Conservation (phyloP, 2,888 invertebrate species). For the Cantharis rufa region DNA sequence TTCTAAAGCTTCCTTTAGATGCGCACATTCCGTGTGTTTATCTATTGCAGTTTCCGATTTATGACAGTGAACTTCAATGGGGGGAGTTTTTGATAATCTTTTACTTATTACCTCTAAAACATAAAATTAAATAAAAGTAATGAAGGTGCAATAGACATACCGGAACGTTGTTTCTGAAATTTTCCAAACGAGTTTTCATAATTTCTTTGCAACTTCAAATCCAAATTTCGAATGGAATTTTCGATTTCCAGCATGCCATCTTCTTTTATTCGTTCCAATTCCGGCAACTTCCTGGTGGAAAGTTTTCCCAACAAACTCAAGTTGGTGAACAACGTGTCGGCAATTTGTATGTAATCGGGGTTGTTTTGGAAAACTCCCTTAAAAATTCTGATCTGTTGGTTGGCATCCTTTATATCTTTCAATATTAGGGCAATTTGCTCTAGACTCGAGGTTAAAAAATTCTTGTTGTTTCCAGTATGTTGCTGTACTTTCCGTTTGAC, state of each 20-base stretch:
- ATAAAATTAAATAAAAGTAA: not conserved
- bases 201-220: not conserved
- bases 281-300: not conserved
- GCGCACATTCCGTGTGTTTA: not conserved
- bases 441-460: not conserved
- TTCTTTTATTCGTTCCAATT: not conserved
- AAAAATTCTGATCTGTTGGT: constrained; percentile 18
- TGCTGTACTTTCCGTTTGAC: not conserved
- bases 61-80: not conserved
- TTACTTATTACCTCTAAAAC: not conserved
- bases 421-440: not conserved
- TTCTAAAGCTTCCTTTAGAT: not conserved
- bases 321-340: not conserved
- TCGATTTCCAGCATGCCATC: not conserved
- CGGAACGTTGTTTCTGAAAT: not conserved
- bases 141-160: not conserved
- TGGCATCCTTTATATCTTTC: not conserved
- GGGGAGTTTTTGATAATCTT: not conserved
- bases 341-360: not conserved
- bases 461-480: not conserved
- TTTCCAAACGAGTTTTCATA: not conserved
- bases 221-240: not conserved
- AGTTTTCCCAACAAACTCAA: not conserved
- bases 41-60: not conserved
- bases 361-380: constrained; percentile 12